Percentiles rank a stretch among this genome's conserved stretches.
These are phyloP conservation scores for Lithobius niger DNA, from an alignment of 1,140 invertebrate genomes.

Conservation along the genomic window DNA sequence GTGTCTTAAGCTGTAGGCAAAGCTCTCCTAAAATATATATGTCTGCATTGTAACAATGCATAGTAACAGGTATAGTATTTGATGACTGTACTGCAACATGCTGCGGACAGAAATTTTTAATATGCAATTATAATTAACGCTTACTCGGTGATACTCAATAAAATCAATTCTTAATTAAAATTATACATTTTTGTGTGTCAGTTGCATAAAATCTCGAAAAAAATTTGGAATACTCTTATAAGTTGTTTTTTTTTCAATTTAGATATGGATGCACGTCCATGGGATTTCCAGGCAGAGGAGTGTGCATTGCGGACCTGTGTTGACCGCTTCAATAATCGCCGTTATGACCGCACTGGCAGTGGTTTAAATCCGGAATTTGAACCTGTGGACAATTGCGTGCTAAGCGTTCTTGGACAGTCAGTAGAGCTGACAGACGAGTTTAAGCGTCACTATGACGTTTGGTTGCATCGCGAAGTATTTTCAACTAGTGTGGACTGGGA, in stretches of 20 bases:
- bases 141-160: too few species aligned
- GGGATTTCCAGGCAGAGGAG: conserved; percentile 98
- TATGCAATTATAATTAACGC: too few species aligned
- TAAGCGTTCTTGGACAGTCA: conserved; percentile 58
- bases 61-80: too few species aligned
- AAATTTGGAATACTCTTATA: too few species aligned
- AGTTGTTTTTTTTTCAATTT: conserved; percentile 17
- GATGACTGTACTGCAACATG: too few species aligned
- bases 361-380: conserved; percentile 51
- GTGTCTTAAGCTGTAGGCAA: too few species aligned
- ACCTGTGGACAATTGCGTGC: conserved; percentile 71
- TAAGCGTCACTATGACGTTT: conserved; percentile 88
- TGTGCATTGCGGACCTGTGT: conserved; percentile 83
- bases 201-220: too few species aligned
- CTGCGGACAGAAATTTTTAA: too few species aligned
- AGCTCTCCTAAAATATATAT: too few species aligned
- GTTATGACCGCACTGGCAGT: conserved; percentile 46
- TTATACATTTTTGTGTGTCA: too few species aligned
- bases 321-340: conserved; percentile 85
- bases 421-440: conserved; percentile 87
- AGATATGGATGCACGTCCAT: conserved; percentile 92
- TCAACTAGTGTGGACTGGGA: conserved; percentile 54
- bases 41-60: too few species aligned
- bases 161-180: too few species aligned
- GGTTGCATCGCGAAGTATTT: conserved; percentile 95